Percentiles rank a stretch among this genome's conserved stretches.
Evolutionary conservation across 2,888 invertebrate genomes (phyloP).

Genomic region (Protonemura montana): DNA sequence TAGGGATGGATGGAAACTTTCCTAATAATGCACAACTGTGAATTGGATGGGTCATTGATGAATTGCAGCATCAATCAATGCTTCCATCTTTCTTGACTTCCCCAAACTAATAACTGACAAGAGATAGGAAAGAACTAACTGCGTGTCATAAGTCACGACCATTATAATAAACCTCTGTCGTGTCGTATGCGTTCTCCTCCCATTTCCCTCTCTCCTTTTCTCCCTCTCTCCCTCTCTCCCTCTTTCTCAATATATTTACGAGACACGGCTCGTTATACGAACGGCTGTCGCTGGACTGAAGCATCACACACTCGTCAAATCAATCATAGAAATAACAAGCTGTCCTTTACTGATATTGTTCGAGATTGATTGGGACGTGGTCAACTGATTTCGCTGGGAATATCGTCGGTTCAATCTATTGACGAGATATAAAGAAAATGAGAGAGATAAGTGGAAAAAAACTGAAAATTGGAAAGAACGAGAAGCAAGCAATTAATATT

Average conservation of each 20-base stretch:
- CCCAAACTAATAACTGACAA: neutral
- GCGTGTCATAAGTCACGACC: neutral
- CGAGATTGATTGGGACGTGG: constrained; percentile 28
- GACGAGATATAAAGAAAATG: neutral
- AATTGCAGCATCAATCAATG: neutral
- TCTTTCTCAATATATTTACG: neutral
- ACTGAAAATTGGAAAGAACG: neutral
- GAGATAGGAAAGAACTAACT: neutral
- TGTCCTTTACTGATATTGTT: constrained; percentile 28
- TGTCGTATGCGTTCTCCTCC: neutral
- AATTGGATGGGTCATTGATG: neutral
- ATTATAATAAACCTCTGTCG: neutral
- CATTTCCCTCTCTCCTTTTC: neutral
- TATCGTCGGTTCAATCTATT: neutral
- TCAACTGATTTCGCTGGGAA: neutral
- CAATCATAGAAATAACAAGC: constrained; percentile 40
- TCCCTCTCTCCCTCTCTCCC: no score
- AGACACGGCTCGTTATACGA: neutral
- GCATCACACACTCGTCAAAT: constrained; percentile 27
- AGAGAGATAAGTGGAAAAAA: neutral
- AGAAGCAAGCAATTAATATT: neutral
- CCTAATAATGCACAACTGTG: neutral
- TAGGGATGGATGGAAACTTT: neutral
- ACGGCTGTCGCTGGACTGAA: neutral
- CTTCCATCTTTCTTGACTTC: neutral